Conservation (phyloP, 2,888 invertebrate species). For the Drosophila anomalata region DNA sequence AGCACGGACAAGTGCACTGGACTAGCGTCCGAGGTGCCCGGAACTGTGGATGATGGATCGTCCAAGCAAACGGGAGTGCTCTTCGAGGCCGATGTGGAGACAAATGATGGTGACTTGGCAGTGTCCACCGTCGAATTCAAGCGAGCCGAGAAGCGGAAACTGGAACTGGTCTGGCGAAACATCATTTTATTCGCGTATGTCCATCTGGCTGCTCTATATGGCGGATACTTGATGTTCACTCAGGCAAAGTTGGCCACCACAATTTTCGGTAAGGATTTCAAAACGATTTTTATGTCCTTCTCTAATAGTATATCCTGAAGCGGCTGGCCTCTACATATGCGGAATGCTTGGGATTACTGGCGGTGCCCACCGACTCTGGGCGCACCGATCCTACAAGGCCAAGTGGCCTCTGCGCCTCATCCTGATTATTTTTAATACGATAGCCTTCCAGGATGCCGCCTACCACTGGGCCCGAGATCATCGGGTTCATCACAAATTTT, state of each 20-base stretch:
- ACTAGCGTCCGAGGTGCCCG: constrained; percentile 5
- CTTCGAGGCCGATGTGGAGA: constrained; percentile 87
- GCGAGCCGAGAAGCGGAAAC: constrained; percentile 85
- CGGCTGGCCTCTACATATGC: constrained; percentile 88
- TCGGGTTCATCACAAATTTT: constrained; percentile 96
- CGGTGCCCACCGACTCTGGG: constrained; percentile 98
- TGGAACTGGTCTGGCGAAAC: constrained; percentile 91
- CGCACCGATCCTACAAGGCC: constrained; percentile 98
- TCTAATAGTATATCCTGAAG: constrained; percentile 84
- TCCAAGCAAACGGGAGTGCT: constrained; percentile 85
- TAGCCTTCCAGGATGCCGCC: constrained; percentile 95
- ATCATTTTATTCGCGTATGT: constrained; percentile 90
- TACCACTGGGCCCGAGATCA: constrained; percentile 92
- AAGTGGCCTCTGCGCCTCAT: constrained; percentile 93
- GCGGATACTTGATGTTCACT: constrained; percentile 88
- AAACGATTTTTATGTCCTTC: neutral
- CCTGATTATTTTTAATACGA: constrained; percentile 92
- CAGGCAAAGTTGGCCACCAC: constrained; percentile 90
- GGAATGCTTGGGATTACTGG: constrained; percentile 96
- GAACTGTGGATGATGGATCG: neutral
- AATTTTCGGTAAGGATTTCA: constrained; percentile 87
- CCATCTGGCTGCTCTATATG: constrained; percentile 90
- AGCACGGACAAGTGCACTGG: neutral
- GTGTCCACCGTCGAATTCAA: constrained; percentile 85
- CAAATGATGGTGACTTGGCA: constrained; percentile 85